A percentile compares a stretch with the other conserved stretches of the same genome.
Evolutionary conservation across 2,888 invertebrate species (phyloP).

Genomic region (Aleiodes alternator): DNA sequence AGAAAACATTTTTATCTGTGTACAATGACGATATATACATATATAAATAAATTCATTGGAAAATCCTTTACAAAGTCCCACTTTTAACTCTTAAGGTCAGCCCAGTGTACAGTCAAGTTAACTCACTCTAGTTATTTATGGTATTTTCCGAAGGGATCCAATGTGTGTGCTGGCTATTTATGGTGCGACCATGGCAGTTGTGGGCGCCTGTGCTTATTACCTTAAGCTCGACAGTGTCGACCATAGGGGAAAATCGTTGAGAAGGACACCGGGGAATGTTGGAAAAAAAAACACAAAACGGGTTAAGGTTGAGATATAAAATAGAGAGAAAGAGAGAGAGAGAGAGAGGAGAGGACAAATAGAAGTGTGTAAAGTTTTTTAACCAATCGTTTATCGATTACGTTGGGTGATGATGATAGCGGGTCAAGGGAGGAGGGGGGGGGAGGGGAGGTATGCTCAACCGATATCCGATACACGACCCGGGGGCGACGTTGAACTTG

Average conservation of each 20-base stretch:
- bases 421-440: background rate
- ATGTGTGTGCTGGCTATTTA: constrained; percentile 51
- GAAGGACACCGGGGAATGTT: background rate
- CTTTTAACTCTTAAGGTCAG: constrained; percentile 56
- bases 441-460: constrained; percentile 23
- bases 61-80: constrained; percentile 46
- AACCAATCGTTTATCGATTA: constrained; percentile 7
- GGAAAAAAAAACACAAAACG: constrained; percentile 5
- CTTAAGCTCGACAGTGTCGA: constrained; percentile 32
- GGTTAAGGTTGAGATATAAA: constrained; percentile 35
- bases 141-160: constrained; percentile 50
- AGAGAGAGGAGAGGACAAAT: background rate
- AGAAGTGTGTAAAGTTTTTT: constrained; percentile 8
- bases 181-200: constrained; percentile 47
- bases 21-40: no score
- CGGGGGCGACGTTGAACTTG: constrained; percentile 53
- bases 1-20: no score
- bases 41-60: constrained; percentile 2
- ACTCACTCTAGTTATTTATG: constrained; percentile 51
- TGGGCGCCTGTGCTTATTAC: constrained; percentile 48
- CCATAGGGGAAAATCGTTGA: background rate
- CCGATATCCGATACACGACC: constrained; percentile 47
- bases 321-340: background rate
- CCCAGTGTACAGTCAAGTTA: constrained; percentile 38
- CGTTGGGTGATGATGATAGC: constrained; percentile 23